Evolutionary conservation across 2,888 invertebrate species (phyloP).

Genomic region (Glyphotaelius pellucidus): DNA sequence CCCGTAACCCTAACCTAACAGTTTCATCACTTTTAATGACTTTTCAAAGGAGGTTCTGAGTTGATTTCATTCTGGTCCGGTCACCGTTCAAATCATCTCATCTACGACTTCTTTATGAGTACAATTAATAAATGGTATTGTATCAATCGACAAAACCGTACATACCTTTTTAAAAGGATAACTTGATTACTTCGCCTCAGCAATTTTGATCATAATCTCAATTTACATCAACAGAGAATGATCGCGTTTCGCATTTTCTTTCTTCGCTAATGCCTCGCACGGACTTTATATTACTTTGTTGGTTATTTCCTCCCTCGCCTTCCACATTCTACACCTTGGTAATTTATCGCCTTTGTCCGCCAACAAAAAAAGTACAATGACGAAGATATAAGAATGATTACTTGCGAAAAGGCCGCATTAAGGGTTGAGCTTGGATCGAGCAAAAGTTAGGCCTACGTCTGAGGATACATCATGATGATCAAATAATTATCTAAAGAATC

Average conservation of each 20-base stretch:
- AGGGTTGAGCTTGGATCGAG: neutral
- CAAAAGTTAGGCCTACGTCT: neutral
- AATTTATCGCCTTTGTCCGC: conserved; percentile 39
- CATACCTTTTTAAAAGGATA: neutral
- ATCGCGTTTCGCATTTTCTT: neutral
- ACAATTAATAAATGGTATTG: too few species aligned
- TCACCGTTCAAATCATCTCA: too few species aligned
- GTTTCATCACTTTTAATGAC: too few species aligned
- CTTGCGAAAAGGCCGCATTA: conserved; percentile 14
- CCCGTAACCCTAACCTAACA: too few species aligned
- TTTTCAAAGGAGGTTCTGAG: too few species aligned
- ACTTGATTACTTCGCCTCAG: neutral
- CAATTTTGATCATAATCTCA: neutral
- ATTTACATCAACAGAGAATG: neutral
- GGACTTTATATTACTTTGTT: conserved; percentile 9
- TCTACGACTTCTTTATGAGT: too few species aligned
- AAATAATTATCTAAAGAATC: neutral
- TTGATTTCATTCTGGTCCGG: too few species aligned
- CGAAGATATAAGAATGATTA: conserved; percentile 42
- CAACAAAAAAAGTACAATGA: conserved; percentile 18
- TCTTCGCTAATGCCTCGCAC: neutral
- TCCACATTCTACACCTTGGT: conserved; percentile 23
- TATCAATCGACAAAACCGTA: neutral
- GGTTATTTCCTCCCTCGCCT: neutral
- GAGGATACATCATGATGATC: neutral